Base-by-base conservation (phyloP, 37 sponge, comb jelly and placozoan genomes). In the Halichondria panicea region DNA sequence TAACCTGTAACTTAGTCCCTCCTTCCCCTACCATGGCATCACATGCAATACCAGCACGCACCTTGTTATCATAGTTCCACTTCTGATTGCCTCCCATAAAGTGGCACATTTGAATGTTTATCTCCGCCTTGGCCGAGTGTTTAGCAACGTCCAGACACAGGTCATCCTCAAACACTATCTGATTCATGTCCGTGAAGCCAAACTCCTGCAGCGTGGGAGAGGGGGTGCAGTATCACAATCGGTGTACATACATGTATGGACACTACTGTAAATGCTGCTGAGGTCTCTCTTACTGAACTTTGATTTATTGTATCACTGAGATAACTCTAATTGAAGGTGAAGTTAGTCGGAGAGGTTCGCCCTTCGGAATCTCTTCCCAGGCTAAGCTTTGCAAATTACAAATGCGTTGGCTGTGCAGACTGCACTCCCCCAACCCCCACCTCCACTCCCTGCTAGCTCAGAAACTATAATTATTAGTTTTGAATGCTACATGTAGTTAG, bases 41-140 rank as follows among this genome's bases (percentile, higher is more conserved):
- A 15, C 15, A 48, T 9, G 67, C 19, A 22, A 31, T 22, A 25
- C 22, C 50, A 44, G 9, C 24, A 15, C 77, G 44, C 28, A 74
- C 79, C 55, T 74, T 55, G 45, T 83, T 84, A 57, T 89, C 71
- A 24, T 83, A 75, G 32, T 84, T 72, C 81, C 86, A 85, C 55
- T 71, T 67, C 53, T 85, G 86, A 61, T 85, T 85, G 35, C 86
- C 86, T 39, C 86, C 79, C 86, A 85, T 78, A 25, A 56, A 70
- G 66, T 85, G 86, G 39, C 86, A 85, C 53, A 71, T 70, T 19
- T 70, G 61, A 40, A 76, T 68, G 46, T 76, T 71, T 19, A 84
- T 55, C 1, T 45, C 60, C 24, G 71, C 63, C 19, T 63, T 71
- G 55, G 55, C 55, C 31, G 69, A 27, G 43, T 36, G 31, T 31